Evolutionary conservation across 2,888 invertebrate species (phyloP).

Genomic region (Rapana venosa): DNA sequence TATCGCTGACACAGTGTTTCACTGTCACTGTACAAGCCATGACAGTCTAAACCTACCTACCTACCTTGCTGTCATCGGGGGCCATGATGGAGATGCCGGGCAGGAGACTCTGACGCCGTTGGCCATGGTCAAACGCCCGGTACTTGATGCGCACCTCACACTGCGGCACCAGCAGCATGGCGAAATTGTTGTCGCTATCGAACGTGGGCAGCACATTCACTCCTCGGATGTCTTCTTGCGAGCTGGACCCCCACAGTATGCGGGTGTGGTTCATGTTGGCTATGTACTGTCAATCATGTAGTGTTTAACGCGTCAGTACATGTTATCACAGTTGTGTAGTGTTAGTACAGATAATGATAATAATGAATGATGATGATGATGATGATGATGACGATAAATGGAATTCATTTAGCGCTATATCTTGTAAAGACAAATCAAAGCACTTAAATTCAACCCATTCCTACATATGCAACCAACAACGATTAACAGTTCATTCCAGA

Average conservation of each 20-base stretch:
- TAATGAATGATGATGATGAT: no score
- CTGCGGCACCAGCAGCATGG: slow-evolving; percentile 18
- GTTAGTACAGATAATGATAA: no score
- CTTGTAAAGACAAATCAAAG: no score
- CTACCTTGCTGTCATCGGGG: not conserved
- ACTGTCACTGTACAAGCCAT: no score
- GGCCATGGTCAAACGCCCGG: slow-evolving; percentile 8
- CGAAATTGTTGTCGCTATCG: slow-evolving; percentile 33
- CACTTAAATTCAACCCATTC: no score
- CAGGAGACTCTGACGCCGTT: not conserved
- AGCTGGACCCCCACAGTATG: slow-evolving; percentile 25
- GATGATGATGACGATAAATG: no score
- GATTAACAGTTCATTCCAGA: no score
- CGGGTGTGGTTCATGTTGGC: not conserved
- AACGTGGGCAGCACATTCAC: slow-evolving; percentile 19
- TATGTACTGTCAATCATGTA: not conserved
- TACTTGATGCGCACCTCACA: slow-evolving; percentile 36
- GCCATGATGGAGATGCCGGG: slow-evolving; percentile 34
- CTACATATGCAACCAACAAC: no score
- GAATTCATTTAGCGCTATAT: no score
- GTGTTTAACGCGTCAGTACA: no score
- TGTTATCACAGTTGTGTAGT: no score
- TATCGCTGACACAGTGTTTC: no score
- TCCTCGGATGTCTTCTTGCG: not conserved
- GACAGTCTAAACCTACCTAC: not conserved